These are phyloP conservation scores for Halyomorpha halys DNA, from an alignment of 1,140 invertebrate genomes.

Conservation along the genomic window DNA sequence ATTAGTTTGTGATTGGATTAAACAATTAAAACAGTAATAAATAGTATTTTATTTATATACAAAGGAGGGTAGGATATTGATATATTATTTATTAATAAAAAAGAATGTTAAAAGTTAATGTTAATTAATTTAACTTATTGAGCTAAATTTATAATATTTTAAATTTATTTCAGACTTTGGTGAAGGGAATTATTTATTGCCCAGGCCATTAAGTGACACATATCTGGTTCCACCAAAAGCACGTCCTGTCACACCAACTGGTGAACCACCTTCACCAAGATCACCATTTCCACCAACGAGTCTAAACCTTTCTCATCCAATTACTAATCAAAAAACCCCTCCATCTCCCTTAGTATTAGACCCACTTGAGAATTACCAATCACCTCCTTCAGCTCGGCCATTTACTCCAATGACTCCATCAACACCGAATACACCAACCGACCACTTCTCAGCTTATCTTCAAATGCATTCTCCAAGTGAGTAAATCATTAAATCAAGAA, in stretches of 20 bases:
- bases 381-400: constrained; percentile 32
- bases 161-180: constrained; percentile 27
- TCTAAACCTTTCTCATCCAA: constrained; percentile 25
- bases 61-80: too few species aligned
- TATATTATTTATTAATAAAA: too few species aligned
- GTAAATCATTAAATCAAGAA: constrained; percentile 1
- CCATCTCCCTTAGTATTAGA: constrained; percentile 20
- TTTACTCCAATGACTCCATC: constrained; percentile 29
- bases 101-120: too few species aligned
- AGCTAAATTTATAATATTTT: too few species aligned
- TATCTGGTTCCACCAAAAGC: constrained; percentile 43
- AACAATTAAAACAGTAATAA: too few species aligned
- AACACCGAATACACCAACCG: constrained; percentile 29
- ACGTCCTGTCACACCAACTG: constrained; percentile 35
- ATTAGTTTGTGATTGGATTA: too few species aligned
- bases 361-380: constrained; percentile 39
- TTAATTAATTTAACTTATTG: too few species aligned
- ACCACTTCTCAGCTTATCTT: constrained; percentile 41
- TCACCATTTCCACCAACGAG: constrained; percentile 31
- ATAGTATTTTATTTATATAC: too few species aligned
- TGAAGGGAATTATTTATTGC: constrained; percentile 43
- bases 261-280: not conserved
- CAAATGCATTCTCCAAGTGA: constrained; percentile 43
- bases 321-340: constrained; percentile 25
- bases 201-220: constrained; percentile 42